A percentile compares a stretch with the other conserved stretches of the same genome.
Conservation (phyloP, 2,797 vertebrate genomes). For the Sparidentex hasta region DNA sequence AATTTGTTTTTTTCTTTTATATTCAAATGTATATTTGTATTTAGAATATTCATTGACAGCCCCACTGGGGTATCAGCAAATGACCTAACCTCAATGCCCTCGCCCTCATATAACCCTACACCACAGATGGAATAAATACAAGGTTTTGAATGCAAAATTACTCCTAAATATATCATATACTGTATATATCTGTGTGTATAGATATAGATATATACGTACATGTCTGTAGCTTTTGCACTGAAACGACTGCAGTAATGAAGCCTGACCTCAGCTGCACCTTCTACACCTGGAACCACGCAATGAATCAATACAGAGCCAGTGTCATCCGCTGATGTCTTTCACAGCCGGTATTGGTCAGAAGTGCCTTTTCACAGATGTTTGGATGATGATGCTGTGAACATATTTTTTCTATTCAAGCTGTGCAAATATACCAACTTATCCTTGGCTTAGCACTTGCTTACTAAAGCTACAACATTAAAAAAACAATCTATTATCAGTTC, state of each 20-base stretch:
- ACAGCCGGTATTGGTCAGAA: neutral
- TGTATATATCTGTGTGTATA: no score
- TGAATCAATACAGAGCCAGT: constrained; percentile 12
- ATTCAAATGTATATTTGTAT: no score
- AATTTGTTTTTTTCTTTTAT: no score
- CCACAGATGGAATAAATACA: no score
- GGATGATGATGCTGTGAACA: constrained; percentile 3
- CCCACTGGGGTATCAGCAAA: no score
- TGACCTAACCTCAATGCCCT: no score
- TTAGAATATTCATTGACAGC: no score
- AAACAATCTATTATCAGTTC: constrained; percentile 35
- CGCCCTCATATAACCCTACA: no score
- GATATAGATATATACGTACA: no score
- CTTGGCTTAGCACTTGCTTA: neutral
- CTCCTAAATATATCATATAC: no score
- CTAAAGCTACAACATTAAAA: constrained; percentile 16
- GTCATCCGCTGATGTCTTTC: constrained; percentile 2
- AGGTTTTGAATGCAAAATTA: no score
- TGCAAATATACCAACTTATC: neutral
- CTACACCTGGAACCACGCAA: neutral
- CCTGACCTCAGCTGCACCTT: neutral
- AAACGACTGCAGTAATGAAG: constrained; percentile 11
- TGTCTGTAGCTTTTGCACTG: constrained; percentile 20
- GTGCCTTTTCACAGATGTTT: constrained; percentile 7
- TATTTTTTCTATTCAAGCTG: constrained; percentile 14